Conservation (phyloP, 2,797 vertebrate genomes). For the Trematomus bernacchii region DNA sequence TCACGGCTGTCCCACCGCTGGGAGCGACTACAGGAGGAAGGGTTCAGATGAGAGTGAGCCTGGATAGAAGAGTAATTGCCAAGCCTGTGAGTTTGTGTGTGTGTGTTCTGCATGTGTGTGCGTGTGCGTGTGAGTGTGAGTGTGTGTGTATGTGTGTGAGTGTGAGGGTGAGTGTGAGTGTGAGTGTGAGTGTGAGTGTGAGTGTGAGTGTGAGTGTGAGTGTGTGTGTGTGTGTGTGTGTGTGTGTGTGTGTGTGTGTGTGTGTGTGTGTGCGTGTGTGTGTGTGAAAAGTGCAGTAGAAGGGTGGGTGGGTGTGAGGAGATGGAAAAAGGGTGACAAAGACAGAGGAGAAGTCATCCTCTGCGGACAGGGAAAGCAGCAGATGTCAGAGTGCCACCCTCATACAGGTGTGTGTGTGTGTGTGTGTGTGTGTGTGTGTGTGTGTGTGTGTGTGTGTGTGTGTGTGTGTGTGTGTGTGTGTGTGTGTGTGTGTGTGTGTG, state of each 20-base stretch:
- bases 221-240: no score
- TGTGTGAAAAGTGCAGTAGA: constrained; percentile 21
- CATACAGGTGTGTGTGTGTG: constrained; percentile 42
- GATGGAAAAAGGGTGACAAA: constrained; percentile 52
- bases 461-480: constrained; percentile 20
- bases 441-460: constrained; percentile 23
- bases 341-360: constrained; percentile 53
- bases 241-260: neutral
- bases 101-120: constrained; percentile 17
- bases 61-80: constrained; percentile 42
- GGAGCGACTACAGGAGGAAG: constrained; percentile 23
- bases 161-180: no score
- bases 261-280: neutral
- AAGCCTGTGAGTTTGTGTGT: constrained; percentile 34
- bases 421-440: constrained; percentile 30
- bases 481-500: constrained; percentile 33
- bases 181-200: no score
- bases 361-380: constrained; percentile 33
- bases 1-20: constrained; percentile 44
- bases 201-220: no score
- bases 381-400: constrained; percentile 27
- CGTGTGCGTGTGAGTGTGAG: constrained; percentile 6
- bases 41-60: constrained; percentile 37
- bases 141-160: neutral
- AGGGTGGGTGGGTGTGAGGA: constrained; percentile 18